Percentiles rank a stretch among this genome's conserved stretches.
Evolutionary conservation across 2,888 invertebrate genomes (phyloP).

Genomic region (Drosophila histrio): DNA sequence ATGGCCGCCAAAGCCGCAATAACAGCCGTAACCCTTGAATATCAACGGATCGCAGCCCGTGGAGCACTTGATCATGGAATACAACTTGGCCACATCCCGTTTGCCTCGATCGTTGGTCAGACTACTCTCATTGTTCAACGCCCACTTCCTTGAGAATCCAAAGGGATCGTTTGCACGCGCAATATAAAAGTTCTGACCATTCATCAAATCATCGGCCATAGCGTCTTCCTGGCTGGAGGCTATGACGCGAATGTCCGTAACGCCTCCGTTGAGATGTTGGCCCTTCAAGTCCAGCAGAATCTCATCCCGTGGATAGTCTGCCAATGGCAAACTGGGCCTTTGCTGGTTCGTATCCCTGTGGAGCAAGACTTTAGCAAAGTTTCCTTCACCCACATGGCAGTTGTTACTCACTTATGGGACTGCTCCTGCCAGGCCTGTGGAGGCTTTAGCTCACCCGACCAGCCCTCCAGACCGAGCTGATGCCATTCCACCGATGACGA

Average conservation of each 20-base stretch:
- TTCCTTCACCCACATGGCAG: background rate
- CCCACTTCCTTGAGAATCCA: conserved; percentile 83
- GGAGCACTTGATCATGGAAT: conserved; percentile 94
- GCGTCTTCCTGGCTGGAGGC: conserved; percentile 15
- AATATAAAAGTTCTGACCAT: conserved; percentile 77
- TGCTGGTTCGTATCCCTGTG: conserved; percentile 27
- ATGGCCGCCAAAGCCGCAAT: conserved; percentile 93
- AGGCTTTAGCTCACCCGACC: conserved; percentile 73
- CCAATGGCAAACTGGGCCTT: conserved; percentile 1
- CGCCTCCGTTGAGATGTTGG: conserved; percentile 55
- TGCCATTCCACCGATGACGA: conserved; percentile 55
- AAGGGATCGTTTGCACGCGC: conserved; percentile 83
- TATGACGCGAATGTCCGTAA: conserved; percentile 62
- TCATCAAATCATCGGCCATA: conserved; percentile 50
- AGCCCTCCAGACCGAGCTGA: conserved; percentile 82
- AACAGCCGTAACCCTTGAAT: conserved; percentile 95
- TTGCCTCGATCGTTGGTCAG: conserved; percentile 86
- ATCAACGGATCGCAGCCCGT: conserved; percentile 93
- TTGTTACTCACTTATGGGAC: conserved; percentile 54
- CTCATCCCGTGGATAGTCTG: conserved; percentile 47
- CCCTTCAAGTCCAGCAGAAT: conserved; percentile 50
- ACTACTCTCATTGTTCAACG: conserved; percentile 53
- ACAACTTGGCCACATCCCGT: conserved; percentile 91
- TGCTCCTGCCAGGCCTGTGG: conserved; percentile 48
- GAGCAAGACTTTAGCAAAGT: background rate